Conservation (phyloP, 2,113 vertebrate species). For the Protobothrops mucrosquamatus region DNA sequence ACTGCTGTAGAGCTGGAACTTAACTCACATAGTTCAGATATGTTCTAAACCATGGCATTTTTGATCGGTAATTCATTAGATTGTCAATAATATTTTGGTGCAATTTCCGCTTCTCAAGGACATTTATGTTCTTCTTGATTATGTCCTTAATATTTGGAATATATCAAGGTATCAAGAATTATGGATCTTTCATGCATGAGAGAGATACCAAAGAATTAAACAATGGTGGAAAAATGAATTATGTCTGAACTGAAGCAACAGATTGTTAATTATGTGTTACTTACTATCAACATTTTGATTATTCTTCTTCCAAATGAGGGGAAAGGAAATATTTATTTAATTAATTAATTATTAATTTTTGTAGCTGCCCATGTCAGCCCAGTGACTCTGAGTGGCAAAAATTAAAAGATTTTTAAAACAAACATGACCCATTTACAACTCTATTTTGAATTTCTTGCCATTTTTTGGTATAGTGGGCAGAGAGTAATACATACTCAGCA, state of each 20-base stretch:
- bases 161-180: not conserved
- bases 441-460: too few relatives aligned
- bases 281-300: not conserved
- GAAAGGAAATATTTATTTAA: not conserved
- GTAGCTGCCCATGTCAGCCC: not conserved
- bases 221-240: not conserved
- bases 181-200: not conserved
- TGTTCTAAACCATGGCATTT: not conserved
- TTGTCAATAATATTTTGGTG: not conserved
- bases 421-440: not conserved
- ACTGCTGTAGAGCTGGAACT: not conserved
- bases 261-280: not conserved
- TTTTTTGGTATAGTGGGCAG: too few relatives aligned
- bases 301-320: not conserved
- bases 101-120: not conserved
- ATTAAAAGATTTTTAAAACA: not conserved
- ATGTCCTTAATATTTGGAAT: not conserved
- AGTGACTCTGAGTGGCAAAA: not conserved
- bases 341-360: not conserved
- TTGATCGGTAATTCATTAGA: not conserved
- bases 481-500: too few relatives aligned
- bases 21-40: not conserved
- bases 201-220: not conserved
- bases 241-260: not conserved
- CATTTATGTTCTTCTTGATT: not conserved